These are phyloP conservation scores for Neodontobutis hainanensis DNA, from an alignment of 2,113 vertebrate genomes.

Conservation along the genomic window DNA sequence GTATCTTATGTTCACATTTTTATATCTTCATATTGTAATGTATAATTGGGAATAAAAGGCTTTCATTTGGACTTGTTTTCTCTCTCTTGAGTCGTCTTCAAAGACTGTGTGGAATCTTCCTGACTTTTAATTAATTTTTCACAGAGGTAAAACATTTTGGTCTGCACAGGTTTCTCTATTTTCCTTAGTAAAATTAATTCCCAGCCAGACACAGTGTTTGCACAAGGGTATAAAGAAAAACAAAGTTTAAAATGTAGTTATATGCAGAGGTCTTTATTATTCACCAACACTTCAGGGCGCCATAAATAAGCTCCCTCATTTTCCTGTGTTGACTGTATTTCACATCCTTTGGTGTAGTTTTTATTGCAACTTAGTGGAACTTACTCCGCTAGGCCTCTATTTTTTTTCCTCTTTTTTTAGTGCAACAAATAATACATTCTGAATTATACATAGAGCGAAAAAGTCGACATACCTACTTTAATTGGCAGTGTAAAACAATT, in stretches of 20 bases:
- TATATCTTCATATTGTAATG: constrained; percentile 43
- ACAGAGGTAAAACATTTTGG: constrained; percentile 60
- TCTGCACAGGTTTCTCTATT: constrained; percentile 57
- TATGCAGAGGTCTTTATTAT: constrained; percentile 66
- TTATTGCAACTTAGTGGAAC: constrained; percentile 69
- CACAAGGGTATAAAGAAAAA: constrained; percentile 42
- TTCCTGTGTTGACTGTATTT: constrained; percentile 66
- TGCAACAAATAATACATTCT: constrained; percentile 74
- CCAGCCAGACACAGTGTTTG: constrained; percentile 48
- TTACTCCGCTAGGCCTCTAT: constrained; percentile 69
- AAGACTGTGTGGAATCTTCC: constrained; percentile 11
- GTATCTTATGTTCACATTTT: constrained; percentile 41
- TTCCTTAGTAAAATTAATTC: constrained; percentile 48
- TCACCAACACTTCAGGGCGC: constrained; percentile 65
- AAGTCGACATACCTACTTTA: constrained; percentile 75
- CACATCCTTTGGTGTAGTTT: constrained; percentile 70
- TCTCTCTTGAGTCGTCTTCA: constrained; percentile 21
- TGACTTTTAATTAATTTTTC: constrained; percentile 51
- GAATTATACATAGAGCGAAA: constrained; percentile 71
- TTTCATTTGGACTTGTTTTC: constrained; percentile 49
- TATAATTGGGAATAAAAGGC: constrained; percentile 60
- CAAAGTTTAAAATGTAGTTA: constrained; percentile 63
- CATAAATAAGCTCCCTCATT: constrained; percentile 69
- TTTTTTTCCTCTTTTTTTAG: constrained; percentile 39
- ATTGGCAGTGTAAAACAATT: constrained; percentile 80